phyloP scores from a whole-genome alignment of 2,797 vertebrate species.

The Xenops minutus region DNA sequence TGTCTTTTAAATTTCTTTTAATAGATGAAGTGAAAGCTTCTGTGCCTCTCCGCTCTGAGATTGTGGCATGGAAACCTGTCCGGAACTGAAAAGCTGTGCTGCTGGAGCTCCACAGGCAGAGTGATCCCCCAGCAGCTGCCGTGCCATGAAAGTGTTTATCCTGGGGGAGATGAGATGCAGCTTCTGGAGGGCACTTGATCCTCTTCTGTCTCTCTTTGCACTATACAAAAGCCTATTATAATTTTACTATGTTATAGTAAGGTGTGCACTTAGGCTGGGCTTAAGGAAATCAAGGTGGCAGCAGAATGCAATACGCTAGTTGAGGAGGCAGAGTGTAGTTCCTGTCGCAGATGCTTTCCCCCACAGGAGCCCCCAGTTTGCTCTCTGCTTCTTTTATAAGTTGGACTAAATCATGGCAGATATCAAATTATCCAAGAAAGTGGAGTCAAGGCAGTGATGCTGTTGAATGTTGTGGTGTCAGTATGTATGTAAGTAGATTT shows the following conservation, averaged over 20 bases:
- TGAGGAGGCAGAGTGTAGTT: neutral
- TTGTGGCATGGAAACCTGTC: neutral
- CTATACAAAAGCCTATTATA: neutral
- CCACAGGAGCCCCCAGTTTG: neutral
- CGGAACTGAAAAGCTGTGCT: neutral
- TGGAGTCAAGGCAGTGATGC: neutral
- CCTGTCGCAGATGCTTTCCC: neutral
- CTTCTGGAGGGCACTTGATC: conserved; percentile 38
- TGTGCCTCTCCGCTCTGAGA: neutral
- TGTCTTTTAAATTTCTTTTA: neutral
- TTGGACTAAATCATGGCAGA: neutral
- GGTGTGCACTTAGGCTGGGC: neutral
- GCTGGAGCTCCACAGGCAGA: neutral
- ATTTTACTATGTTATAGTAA: neutral
- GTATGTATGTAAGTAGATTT: neutral
- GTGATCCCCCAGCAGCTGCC: neutral
- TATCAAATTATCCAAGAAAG: neutral
- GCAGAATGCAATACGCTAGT: neutral
- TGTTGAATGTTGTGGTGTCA: neutral
- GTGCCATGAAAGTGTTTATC: conserved; percentile 11
- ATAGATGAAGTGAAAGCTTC: neutral
- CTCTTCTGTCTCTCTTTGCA: neutral
- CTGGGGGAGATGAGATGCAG: conserved; percentile 4
- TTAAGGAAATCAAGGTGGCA: neutral
- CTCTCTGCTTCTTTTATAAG: neutral